These are phyloP conservation scores for Conus betulinus DNA, from an alignment of 1,140 invertebrate species.

Conservation along the genomic window DNA sequence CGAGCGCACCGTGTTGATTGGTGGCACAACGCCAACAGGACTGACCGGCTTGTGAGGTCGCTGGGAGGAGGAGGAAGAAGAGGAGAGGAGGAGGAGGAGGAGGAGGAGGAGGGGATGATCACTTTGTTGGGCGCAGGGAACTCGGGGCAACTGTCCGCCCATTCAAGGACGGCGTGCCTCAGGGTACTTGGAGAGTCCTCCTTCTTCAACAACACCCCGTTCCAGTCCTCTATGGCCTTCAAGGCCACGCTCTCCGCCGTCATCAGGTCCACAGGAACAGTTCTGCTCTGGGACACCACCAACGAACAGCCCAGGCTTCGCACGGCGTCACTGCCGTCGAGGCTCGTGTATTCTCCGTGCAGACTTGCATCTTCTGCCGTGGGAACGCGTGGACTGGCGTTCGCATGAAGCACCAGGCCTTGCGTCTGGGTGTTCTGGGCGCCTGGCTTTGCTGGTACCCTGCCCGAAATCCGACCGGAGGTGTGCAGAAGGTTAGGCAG, in stretches of 20 bases:
- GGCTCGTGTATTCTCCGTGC: too few relatives aligned
- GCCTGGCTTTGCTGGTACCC: too few relatives aligned
- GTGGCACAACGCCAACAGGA: not conserved
- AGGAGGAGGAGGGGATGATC: not conserved
- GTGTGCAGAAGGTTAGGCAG: too few relatives aligned
- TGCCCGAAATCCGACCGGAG: too few relatives aligned
- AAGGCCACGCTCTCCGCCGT: not conserved
- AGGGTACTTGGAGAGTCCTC: not conserved
- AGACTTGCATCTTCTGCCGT: too few relatives aligned
- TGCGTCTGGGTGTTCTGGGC: too few relatives aligned
- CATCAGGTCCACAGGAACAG: not conserved
- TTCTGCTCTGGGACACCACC: too few relatives aligned
- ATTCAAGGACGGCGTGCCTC: not conserved
- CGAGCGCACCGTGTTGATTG: conserved; percentile 3
- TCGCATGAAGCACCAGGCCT: too few relatives aligned
- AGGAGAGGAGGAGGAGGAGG: not conserved
- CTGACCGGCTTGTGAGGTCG: not conserved
- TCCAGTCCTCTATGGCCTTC: not conserved
- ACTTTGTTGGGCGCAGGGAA: not conserved
- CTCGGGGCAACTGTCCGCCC: not conserved
- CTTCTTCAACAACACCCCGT: not conserved
- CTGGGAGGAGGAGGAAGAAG: not conserved
- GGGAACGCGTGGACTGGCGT: too few relatives aligned
- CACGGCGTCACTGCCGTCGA: too few relatives aligned
- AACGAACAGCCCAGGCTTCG: too few relatives aligned